These are phyloP conservation scores for Xestia c-nigrum DNA, from an alignment of 2,888 invertebrate genomes.

Conservation along the genomic window DNA sequence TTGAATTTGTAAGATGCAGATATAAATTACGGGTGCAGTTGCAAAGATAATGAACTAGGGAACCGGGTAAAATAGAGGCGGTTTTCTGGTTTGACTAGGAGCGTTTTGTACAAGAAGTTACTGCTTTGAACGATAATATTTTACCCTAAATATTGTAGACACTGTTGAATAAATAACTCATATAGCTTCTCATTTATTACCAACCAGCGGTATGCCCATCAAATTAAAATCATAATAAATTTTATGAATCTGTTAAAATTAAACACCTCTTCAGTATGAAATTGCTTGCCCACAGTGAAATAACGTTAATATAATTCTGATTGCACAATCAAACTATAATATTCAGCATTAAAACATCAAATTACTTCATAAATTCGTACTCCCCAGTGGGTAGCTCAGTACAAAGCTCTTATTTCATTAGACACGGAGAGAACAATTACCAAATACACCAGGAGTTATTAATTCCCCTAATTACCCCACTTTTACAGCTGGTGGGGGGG, in stretches of 20 bases:
- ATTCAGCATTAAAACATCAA: slow-evolving; percentile 39
- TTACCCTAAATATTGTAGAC: background rate
- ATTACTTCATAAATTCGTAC: slow-evolving; percentile 26
- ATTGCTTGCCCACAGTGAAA: background rate
- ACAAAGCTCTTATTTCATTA: slow-evolving; percentile 51
- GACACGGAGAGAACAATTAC: slow-evolving; percentile 50
- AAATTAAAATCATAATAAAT: background rate
- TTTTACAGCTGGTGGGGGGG: slow-evolving; percentile 26
- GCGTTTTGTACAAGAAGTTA: background rate
- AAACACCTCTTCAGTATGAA: background rate
- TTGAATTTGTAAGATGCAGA: slow-evolving; percentile 72
- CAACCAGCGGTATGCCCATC: background rate
- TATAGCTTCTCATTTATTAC: background rate
- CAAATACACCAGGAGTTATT: slow-evolving; percentile 53
- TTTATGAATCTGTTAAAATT: background rate
- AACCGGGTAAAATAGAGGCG: background rate
- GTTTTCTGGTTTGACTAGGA: background rate
- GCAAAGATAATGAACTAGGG: background rate
- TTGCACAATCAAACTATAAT: slow-evolving; percentile 31
- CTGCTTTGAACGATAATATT: background rate
- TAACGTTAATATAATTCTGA: slow-evolving; percentile 21
- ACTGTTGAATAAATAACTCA: background rate
- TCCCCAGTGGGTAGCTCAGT: slow-evolving; percentile 14
- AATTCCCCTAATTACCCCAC: slow-evolving; percentile 51
- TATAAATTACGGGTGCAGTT: slow-evolving; percentile 44